Evolutionary conservation across 2,797 vertebrate species (phyloP).

Genomic region (Moxostoma hubbsi): DNA sequence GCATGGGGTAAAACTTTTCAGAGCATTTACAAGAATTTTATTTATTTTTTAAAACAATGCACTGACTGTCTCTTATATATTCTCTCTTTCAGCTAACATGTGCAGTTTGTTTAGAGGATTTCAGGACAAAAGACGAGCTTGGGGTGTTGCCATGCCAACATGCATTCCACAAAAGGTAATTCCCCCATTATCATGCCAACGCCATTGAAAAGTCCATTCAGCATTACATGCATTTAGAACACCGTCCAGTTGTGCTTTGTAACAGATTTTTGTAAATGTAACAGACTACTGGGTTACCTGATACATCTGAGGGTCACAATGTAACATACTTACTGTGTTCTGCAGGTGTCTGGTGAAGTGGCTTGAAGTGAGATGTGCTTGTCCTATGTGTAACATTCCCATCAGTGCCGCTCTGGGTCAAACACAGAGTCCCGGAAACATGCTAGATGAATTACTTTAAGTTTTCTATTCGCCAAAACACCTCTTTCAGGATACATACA

Average conservation of each 20-base stretch:
- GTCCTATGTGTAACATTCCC: conserved; percentile 82
- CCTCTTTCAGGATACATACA: not conserved
- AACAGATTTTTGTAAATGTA: not conserved
- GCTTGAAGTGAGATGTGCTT: conserved; percentile 80
- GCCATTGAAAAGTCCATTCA: not conserved
- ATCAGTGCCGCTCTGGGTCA: conserved; percentile 67
- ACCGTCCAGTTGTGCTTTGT: not conserved
- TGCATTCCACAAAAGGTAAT: conserved; percentile 81
- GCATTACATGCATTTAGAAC: too few relatives aligned
- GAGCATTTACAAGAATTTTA: too few relatives aligned
- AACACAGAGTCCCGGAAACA: conserved; percentile 69
- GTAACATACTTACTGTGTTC: not conserved
- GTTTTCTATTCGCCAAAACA: not conserved
- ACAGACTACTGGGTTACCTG: not conserved
- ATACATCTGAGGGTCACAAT: not conserved
- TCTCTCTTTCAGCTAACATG: conserved; percentile 73
- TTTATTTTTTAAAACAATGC: too few relatives aligned
- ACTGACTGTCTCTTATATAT: too few relatives aligned
- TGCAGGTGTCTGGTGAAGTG: conserved; percentile 81
- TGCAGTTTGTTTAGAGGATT: conserved; percentile 82
- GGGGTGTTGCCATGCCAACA: conserved; percentile 81
- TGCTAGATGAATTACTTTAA: conserved; percentile 78
- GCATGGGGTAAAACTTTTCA: conserved; percentile 74
- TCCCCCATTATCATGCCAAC: conserved; percentile 28
- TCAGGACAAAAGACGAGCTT: conserved; percentile 77